A percentile compares a stretch with the other conserved stretches of the same genome.
Evolutionary conservation across 2,113 vertebrate genomes (phyloP).

Genomic region (Brachyhypopomus gauderio): DNA sequence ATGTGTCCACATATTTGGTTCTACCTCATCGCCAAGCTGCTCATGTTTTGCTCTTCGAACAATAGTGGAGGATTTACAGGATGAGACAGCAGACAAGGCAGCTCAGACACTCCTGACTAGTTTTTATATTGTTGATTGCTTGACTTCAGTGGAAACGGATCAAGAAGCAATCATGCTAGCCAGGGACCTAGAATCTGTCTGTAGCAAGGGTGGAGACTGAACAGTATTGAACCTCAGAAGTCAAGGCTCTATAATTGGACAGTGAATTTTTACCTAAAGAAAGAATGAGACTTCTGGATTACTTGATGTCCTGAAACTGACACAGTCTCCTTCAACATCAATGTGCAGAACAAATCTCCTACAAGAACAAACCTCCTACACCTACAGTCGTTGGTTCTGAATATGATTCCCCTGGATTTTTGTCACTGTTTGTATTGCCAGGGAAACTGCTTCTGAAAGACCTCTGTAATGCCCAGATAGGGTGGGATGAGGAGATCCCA

Average conservation of each 20-base stretch:
- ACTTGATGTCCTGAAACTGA: no score
- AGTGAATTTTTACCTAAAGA: neutral
- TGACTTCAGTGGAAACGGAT: constrained; percentile 6
- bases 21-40: neutral
- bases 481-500: no score
- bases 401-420: no score
- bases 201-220: constrained; percentile 21
- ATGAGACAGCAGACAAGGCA: neutral
- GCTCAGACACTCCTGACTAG: constrained; percentile 10
- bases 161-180: constrained; percentile 9
- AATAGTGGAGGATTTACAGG: constrained; percentile 1
- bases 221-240: constrained; percentile 15
- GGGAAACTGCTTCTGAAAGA: no score
- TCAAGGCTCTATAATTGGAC: constrained; percentile 4
- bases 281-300: no score
- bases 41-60: neutral
- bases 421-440: no score
- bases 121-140: constrained; percentile 8
- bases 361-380: no score
- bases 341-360: no score
- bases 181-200: constrained; percentile 17
- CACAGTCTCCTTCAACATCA: no score
- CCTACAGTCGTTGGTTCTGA: no score
- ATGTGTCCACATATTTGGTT: no score
- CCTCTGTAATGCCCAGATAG: no score